phyloP scores from a whole-genome alignment of 2,888 invertebrate species.

The Calameuta idolon region DNA sequence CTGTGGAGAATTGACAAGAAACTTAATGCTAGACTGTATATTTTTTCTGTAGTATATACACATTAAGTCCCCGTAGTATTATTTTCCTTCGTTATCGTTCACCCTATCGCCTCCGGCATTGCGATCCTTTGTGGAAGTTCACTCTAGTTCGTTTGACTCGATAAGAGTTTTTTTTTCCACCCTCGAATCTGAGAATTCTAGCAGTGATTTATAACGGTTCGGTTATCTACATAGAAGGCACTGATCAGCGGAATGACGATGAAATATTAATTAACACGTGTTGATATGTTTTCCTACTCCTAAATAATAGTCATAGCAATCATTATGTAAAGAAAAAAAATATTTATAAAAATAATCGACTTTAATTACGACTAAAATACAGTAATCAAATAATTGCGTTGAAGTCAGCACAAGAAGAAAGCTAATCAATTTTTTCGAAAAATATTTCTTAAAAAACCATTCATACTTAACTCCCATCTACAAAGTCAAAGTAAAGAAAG shows the following conservation, averaged over 20 bases:
- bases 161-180: slow-evolving; percentile 20
- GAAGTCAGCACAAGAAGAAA: background rate
- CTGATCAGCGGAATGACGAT: slow-evolving; percentile 45
- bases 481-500: background rate
- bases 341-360: background rate
- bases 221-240: slow-evolving; percentile 41
- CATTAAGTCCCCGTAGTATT: background rate
- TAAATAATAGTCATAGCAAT: background rate
- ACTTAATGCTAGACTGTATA: background rate
- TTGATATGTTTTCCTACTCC: background rate
- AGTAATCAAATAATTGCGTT: background rate
- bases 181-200: slow-evolving; percentile 4
- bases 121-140: slow-evolving; percentile 16
- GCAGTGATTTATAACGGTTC: slow-evolving; percentile 38
- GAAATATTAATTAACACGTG: slow-evolving; percentile 24
- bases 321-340: background rate
- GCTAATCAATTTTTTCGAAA: background rate
- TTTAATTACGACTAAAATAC: background rate
- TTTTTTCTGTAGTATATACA: background rate
- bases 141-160: slow-evolving; percentile 15
- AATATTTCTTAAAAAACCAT: background rate
- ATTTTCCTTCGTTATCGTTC: background rate
- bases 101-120: slow-evolving; percentile 2
- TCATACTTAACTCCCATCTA: background rate
- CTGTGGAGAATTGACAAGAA: background rate